A percentile compares a stretch with the other conserved stretches of the same genome.
Evolutionary conservation across 2,888 invertebrate genomes (phyloP).

Genomic region (Cephalotes varians): DNA sequence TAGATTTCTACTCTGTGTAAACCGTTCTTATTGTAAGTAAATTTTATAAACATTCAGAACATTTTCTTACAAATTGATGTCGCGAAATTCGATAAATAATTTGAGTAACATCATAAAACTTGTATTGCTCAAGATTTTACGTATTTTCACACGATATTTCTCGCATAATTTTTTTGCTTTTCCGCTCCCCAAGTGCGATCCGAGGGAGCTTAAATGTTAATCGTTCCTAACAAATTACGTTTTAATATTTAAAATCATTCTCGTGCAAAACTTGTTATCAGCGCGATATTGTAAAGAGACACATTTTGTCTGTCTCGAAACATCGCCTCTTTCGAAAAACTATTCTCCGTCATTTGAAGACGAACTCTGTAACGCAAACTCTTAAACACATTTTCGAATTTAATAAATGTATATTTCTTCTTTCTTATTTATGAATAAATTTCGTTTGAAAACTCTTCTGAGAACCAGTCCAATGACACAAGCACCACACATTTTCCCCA

Average conservation of each 20-base stretch:
- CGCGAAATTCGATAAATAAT: neutral
- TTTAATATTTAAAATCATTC: slow-evolving; percentile 4
- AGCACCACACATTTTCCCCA: neutral
- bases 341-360: neutral
- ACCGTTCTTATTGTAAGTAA: neutral
- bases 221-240: slow-evolving; percentile 46
- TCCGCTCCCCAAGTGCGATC: slow-evolving; percentile 10
- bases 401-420: slow-evolving; percentile 57
- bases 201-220: slow-evolving; percentile 34
- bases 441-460: slow-evolving; percentile 49
- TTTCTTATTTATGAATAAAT: slow-evolving; percentile 67
- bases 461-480: neutral
- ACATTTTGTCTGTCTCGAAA: neutral
- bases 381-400: slow-evolving; percentile 9
- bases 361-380: neutral
- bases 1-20: neutral
- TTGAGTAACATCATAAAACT: neutral
- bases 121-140: slow-evolving; percentile 17
- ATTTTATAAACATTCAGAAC: neutral
- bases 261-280: neutral
- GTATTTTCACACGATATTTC: neutral
- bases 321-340: neutral
- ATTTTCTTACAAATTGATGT: neutral
- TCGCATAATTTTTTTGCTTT: slow-evolving; percentile 36
- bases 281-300: neutral